Evolutionary conservation across 2,113 vertebrate genomes (phyloP).

Genomic region (Salvelinus namaycush): DNA sequence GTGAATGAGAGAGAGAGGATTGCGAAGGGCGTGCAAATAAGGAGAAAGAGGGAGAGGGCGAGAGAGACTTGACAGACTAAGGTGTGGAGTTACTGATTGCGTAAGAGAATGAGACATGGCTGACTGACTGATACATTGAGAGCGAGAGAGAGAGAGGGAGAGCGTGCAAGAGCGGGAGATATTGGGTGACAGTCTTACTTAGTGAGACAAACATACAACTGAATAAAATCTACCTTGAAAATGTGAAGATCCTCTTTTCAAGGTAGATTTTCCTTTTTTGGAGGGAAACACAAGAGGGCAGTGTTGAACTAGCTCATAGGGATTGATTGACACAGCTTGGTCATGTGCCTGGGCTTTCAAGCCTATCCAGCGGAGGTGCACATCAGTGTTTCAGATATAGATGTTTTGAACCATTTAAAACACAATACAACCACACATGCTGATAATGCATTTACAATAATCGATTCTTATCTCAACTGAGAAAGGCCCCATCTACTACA

Average conservation of each 20-base stretch:
- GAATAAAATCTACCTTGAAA: constrained; percentile 24
- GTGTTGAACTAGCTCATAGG: constrained; percentile 35
- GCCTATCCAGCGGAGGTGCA: too few species aligned
- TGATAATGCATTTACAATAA: too few species aligned
- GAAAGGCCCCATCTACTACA: background rate
- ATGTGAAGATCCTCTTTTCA: background rate
- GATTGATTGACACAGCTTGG: too few species aligned
- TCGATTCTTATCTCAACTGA: too few species aligned
- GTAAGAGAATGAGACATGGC: constrained; percentile 51
- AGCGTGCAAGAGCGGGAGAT: constrained; percentile 32
- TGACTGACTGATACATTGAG: constrained; percentile 45
- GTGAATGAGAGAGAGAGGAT: constrained; percentile 33
- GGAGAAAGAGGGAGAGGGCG: too few species aligned
- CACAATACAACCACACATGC: too few species aligned
- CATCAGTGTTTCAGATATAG: too few species aligned
- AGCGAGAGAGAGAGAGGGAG: constrained; percentile 45
- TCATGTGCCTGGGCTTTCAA: too few species aligned
- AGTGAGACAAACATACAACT: constrained; percentile 30
- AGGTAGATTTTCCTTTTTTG: too few species aligned
- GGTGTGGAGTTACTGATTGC: constrained; percentile 46
- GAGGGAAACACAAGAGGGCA: constrained; percentile 53
- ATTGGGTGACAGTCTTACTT: constrained; percentile 61
- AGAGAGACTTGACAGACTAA: constrained; percentile 41
- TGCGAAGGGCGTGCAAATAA: too few species aligned
- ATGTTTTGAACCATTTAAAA: too few species aligned